These are phyloP conservation scores for Drosophila insularis DNA, from an alignment of 1,140 invertebrate genomes.

Conservation along the genomic window DNA sequence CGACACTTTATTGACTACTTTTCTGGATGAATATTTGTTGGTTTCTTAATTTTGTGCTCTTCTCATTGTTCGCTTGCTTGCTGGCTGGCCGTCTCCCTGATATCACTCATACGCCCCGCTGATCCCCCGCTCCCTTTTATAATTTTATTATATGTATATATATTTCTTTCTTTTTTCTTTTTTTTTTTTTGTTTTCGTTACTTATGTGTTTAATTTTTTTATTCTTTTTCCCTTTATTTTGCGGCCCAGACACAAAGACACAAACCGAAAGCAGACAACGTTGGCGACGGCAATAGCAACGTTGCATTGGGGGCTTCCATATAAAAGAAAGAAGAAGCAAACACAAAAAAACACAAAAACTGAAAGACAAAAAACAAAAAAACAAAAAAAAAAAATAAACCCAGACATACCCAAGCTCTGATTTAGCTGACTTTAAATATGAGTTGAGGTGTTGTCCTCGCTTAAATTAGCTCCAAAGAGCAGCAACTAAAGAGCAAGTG, in stretches of 20 bases:
- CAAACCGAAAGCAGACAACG: conserved; percentile 55
- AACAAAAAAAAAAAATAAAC: conserved; percentile 20
- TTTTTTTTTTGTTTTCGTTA: conserved; percentile 45
- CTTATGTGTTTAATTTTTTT: conserved; percentile 74
- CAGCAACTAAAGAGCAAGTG: not conserved
- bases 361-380: conserved; percentile 4
- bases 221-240: conserved; percentile 35
- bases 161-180: conserved; percentile 22
- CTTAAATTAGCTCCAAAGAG: conserved; percentile 69
- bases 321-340: conserved; percentile 33
- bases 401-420: conserved; percentile 43
- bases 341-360: conserved; percentile 17
- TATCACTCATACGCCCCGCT: conserved; percentile 72
- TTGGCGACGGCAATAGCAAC: conserved; percentile 32
- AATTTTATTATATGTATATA: conserved; percentile 61
- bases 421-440: conserved; percentile 81
- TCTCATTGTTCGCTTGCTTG: conserved; percentile 32
- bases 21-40: conserved; percentile 79
- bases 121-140: conserved; percentile 52
- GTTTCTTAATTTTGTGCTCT: conserved; percentile 75
- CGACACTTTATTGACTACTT: conserved; percentile 81
- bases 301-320: conserved; percentile 48
- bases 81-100: conserved; percentile 48
- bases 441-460: conserved; percentile 82
- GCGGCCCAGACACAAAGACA: conserved; percentile 76